Base-by-base conservation (phyloP, 2,888 invertebrate genomes). In the Hoplodrina blanda region DNA sequence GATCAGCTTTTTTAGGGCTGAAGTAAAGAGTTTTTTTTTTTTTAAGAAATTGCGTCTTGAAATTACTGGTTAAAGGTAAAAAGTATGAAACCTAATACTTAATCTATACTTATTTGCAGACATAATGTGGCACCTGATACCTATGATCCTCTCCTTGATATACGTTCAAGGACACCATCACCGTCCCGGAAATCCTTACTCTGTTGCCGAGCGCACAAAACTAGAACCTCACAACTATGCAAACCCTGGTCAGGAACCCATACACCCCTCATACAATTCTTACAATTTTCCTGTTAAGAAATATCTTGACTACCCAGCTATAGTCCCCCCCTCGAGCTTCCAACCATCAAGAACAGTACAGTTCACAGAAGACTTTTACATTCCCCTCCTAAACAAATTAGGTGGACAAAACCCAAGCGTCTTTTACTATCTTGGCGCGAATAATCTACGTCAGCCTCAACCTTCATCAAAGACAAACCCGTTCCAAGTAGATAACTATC, bases 101-200 rank as follows among this genome's bases (percentile, higher is more conserved):
- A n/a, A n/a, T 62, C 2, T 25, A 25, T n/a, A 19, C 46, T n/a
- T 50, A 0, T 11, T 78, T 76, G 1, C 79, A 76, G 76, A 20
- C 20, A 73, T 44, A 57, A 76, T 76, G 76, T 66, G 79, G 76
- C 20, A 25, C 13, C 1, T 76, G 1, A n/a, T 57, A 73, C 33
- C 66, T 5, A 37, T 33, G 50, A 30, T 73, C 2, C 61, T 76
- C 5, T 73, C 30, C 44, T 17, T 57, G 4, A 30, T 53, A 2
- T 59, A 20, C 46, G 30, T 44, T 19, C 41, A 68, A 59, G 73
- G 41, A 49, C 8, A 44, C 15, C 20, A 7, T 2, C n/a, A 11
- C 0, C 56, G 2, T 13, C 11, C 13, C 0, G 13, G 19, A 1
- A 55, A 17, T 15, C 41, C 19, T 4, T 57, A 69, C 13, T 11